Conservation (phyloP, 2,113 vertebrate species). For the Sialia sialis region DNA sequence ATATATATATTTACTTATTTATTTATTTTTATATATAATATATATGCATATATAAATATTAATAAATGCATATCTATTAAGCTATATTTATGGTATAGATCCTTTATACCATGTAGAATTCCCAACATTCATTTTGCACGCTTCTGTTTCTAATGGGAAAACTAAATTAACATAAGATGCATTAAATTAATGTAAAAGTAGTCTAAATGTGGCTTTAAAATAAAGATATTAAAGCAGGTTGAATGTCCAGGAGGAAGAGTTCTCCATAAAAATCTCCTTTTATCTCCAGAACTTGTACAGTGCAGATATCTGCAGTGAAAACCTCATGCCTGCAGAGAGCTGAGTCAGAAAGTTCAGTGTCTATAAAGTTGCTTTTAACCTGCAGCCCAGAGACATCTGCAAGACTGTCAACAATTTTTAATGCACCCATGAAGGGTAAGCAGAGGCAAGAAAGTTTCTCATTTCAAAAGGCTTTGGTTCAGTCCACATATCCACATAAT, state of each 20-base stretch:
- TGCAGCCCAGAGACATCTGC: not conserved
- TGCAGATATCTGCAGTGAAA: not conserved
- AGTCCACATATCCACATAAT: not conserved
- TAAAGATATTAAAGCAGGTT: not conserved
- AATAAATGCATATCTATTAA: not conserved
- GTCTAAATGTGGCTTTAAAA: not conserved
- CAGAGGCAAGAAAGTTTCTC: not conserved
- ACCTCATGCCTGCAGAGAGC: not conserved
- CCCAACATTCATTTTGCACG: not conserved
- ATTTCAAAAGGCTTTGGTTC: not conserved
- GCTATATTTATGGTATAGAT: not conserved
- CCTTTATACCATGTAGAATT: not conserved
- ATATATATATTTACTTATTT: too few relatives aligned
- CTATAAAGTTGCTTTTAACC: not conserved
- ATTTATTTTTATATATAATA: too few relatives aligned
- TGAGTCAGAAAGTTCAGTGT: not conserved
- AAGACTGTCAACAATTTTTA: not conserved
- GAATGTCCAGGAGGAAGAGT: not conserved
- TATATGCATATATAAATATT: too few relatives aligned
- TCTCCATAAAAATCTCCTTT: not conserved
- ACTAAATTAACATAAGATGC: not conserved
- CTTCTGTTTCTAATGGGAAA: not conserved
- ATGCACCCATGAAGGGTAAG: not conserved
- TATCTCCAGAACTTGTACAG: not conserved
- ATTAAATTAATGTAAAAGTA: not conserved